A percentile compares a stretch with the other conserved stretches of the same genome.
phyloP scores from a whole-genome alignment of 1,140 invertebrate genomes.

The Metaphire vulgaris region DNA sequence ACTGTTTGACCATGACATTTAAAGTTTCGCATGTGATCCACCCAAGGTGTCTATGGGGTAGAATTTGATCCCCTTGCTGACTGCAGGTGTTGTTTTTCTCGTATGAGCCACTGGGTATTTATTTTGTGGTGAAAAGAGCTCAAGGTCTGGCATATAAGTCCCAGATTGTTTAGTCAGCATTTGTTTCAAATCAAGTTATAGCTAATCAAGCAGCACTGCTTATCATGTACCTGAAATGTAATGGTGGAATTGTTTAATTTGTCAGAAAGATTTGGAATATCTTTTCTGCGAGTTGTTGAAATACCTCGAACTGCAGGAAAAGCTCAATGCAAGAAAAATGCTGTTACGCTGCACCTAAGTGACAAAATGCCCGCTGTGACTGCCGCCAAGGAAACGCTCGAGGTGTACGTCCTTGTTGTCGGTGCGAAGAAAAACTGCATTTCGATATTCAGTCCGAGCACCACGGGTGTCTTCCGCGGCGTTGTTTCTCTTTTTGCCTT shows the following conservation, averaged over 20 bases:
- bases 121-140: too few relatives aligned
- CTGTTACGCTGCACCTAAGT: neutral
- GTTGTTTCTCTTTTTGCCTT: slow-evolving; percentile 16
- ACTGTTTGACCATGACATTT: too few relatives aligned
- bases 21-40: too few relatives aligned
- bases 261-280: too few relatives aligned
- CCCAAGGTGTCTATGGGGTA: too few relatives aligned
- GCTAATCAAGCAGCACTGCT: neutral
- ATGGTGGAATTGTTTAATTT: neutral
- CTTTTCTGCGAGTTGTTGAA: neutral
- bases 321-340: neutral
- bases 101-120: too few relatives aligned
- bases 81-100: too few relatives aligned
- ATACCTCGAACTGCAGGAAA: neutral
- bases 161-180: too few relatives aligned
- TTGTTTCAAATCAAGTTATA: too few relatives aligned
- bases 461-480: slow-evolving; percentile 25
- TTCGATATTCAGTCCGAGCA: neutral
- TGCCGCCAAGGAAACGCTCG: neutral
- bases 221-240: neutral
- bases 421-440: neutral
- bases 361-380: neutral
- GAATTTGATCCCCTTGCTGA: too few relatives aligned
- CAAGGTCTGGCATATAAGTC: too few relatives aligned
- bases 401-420: neutral